Percentiles rank a stretch among this genome's conserved stretches.
phyloP scores from a whole-genome alignment of 2,113 vertebrate genomes.

The Panthera uncia region DNA sequence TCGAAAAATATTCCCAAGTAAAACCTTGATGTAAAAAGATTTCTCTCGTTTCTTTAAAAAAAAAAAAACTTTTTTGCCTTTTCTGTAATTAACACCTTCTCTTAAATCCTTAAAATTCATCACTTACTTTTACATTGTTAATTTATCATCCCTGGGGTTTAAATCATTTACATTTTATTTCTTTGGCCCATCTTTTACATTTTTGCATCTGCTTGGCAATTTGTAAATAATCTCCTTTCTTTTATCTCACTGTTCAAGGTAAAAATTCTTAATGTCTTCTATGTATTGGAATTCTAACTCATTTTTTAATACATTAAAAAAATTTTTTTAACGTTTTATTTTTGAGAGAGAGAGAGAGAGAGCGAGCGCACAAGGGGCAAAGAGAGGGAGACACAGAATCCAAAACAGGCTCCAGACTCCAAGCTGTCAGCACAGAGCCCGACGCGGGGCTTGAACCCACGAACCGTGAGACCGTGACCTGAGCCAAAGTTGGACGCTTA shows the following conservation, averaged over 20 bases:
- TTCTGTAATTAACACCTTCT: neutral
- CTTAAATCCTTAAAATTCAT: constrained; percentile 6
- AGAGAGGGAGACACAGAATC: too few relatives aligned
- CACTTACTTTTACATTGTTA: neutral
- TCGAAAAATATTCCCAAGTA: neutral
- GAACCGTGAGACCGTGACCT: too few relatives aligned
- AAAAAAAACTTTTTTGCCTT: neutral
- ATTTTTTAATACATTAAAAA: neutral
- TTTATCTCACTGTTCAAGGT: neutral
- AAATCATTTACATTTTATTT: neutral
- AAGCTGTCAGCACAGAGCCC: too few relatives aligned
- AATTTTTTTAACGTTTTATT: too few relatives aligned
- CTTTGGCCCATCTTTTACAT: neutral
- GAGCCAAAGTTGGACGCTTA: too few relatives aligned
- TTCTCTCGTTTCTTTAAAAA: neutral
- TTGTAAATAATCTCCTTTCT: neutral
- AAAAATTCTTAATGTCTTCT: neutral
- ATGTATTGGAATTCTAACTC: neutral
- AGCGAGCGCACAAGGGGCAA: too few relatives aligned
- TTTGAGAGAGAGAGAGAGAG: too few relatives aligned
- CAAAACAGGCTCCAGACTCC: too few relatives aligned
- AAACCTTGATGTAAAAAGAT: neutral
- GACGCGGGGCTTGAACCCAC: too few relatives aligned
- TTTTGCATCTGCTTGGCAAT: neutral
- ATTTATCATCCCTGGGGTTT: neutral